phyloP scores from a whole-genome alignment of 1,140 invertebrate species.

The Lepidotrigona ventralis region DNA sequence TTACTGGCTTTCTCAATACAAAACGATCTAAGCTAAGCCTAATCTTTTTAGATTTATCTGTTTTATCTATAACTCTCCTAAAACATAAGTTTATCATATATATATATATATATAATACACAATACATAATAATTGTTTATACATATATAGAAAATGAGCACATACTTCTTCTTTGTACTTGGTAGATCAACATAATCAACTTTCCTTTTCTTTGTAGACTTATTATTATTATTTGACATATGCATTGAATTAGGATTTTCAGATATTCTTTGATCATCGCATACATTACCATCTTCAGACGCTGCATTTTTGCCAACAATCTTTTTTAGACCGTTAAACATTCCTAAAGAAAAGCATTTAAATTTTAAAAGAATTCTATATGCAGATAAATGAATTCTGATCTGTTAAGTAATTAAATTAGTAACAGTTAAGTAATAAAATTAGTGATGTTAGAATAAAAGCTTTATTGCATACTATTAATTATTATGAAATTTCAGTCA shows the following conservation, averaged over 20 bases:
- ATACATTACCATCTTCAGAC: conserved; percentile 75
- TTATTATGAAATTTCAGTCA: not conserved
- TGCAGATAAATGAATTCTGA: not conserved
- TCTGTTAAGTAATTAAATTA: conserved; percentile 1
- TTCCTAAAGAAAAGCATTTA: conserved; percentile 80
- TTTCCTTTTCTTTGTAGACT: conserved; percentile 84
- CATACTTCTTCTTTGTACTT: conserved; percentile 82
- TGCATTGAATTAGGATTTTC: conserved; percentile 53
- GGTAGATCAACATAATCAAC: conserved; percentile 75
- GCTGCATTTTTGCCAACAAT: conserved; percentile 83
- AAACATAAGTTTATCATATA: conserved; percentile 32
- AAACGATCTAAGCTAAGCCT: conserved; percentile 75
- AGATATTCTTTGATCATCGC: conserved; percentile 57
- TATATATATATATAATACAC: conserved; percentile 13
- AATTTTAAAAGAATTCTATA: not conserved
- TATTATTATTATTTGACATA: conserved; percentile 80
- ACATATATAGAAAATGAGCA: conserved; percentile 28
- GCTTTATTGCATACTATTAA: not conserved
- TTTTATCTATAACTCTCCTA: conserved; percentile 67
- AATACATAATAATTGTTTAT: conserved; percentile 5
- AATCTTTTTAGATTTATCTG: conserved; percentile 74
- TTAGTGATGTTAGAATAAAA: not conserved
- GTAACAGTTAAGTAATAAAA: conserved; percentile 3
- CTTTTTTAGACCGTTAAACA: conserved; percentile 88
- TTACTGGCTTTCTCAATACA: conserved; percentile 70